Percentiles rank a stretch among this genome's conserved stretches.
Evolutionary conservation across 2,113 vertebrate genomes (phyloP).

Genomic region (Melanerpes aurifrons): DNA sequence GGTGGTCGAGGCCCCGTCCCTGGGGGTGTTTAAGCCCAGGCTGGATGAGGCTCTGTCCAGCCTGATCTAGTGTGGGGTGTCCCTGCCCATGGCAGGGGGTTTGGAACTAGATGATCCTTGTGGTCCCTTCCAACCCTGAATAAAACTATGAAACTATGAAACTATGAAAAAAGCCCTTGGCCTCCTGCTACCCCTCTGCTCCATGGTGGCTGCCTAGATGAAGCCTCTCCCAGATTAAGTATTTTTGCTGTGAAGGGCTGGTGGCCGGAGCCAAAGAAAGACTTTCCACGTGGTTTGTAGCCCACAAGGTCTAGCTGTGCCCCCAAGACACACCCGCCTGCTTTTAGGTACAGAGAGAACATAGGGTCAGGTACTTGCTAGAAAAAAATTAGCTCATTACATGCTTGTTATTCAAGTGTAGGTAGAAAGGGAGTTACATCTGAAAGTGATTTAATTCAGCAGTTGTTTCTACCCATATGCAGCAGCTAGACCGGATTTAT

Average conservation of each 20-base stretch:
- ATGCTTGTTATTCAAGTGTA: neutral
- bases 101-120: no score
- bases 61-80: no score
- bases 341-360: neutral
- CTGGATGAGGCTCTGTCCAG: no score
- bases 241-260: neutral
- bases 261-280: neutral
- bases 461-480: neutral
- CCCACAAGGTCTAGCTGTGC: neutral
- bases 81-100: no score
- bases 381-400: neutral
- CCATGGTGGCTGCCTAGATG: neutral
- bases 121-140: no score
- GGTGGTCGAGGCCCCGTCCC: no score
- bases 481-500: constrained; percentile 12
- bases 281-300: neutral
- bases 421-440: neutral
- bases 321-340: neutral
- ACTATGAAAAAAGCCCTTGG: no score
- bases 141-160: no score
- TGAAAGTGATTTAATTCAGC: constrained; percentile 34
- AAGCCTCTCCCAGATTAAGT: neutral
- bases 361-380: neutral
- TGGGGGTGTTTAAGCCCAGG: no score
- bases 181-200: neutral